Base-by-base conservation (phyloP, 2,888 invertebrate species). In the Megastigmus dorsalis region DNA sequence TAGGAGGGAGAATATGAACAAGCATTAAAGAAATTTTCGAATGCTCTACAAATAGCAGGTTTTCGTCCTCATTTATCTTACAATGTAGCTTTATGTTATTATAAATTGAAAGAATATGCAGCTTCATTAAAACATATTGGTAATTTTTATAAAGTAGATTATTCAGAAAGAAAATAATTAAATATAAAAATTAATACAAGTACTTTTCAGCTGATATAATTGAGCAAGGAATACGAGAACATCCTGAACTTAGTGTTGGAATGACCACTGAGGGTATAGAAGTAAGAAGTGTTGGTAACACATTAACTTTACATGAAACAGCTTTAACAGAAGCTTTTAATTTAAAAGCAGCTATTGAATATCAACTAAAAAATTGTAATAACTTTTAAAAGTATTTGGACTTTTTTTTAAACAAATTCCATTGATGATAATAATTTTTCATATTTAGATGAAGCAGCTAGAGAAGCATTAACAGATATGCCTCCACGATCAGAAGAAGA, bases 251-350 rank as follows among this genome's bases (percentile, higher is more conserved):
- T 80, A 97, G 97, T 81, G 97, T 99, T 10, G 99, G 99, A 0
- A 97, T 97, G 92, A 97, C 97, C 85, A 96, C 97, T 26, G 99
- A 99, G 86, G 95, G 94, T 1, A 94, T 95, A 55, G 95, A 95
- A 89, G 95, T 97, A 0, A 92, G 98, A 77, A 98, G 98, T 84
- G 98, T 99, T 38, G 99, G 99, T 0, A 98, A 98, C 88, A 97
- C 97, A 0, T 89, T 97, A 72, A 95, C 95, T 0, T 90, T 99
- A 73, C 98, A 99, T 84, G 95, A 98, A 87, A 98, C 99, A 3
- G 97, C 98, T 20, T 91, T 99, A 2, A 96, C 99, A 10, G 99
- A 99, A 89, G 98, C 99, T 0, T 97, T 99, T 85, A 99, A 99
- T 89, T 90, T 99, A 23, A 99, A 99, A 90, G 98, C 99, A 9